These are phyloP conservation scores for Hydractinia echinata DNA, from an alignment of 30 jellyfish, hydroid and myxozoan genomes.

Conservation along the genomic window DNA sequence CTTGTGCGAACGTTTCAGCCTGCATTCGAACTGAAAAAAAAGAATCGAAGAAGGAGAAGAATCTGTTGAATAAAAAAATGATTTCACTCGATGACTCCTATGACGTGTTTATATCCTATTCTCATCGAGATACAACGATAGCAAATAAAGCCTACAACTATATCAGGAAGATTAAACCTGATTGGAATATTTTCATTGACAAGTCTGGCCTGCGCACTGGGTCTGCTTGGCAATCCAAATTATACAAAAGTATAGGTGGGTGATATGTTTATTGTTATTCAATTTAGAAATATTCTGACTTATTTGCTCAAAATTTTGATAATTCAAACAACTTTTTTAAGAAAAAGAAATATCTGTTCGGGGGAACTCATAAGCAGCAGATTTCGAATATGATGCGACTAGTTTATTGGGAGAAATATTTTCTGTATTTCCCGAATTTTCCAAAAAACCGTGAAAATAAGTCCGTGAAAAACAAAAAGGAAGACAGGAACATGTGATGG, in stretches of 20 bases:
- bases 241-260: constrained; percentile 72
- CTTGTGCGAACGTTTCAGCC: background rate
- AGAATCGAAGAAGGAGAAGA: background rate
- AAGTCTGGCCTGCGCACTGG: constrained; percentile 73
- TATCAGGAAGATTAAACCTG: constrained; percentile 38
- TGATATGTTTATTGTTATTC: no score
- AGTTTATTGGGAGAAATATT: no score
- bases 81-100: constrained; percentile 30
- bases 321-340: no score
- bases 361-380: no score
- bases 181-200: constrained; percentile 75
- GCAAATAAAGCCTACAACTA: constrained; percentile 38
- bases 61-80: background rate
- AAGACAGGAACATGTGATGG: no score
- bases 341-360: no score
- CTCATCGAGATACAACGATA: constrained; percentile 56
- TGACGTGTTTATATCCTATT: constrained; percentile 80
- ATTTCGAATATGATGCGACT: no score
- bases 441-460: no score
- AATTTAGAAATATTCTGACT: no score
- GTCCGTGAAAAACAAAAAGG: no score
- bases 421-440: no score
- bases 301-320: no score
- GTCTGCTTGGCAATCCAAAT: constrained; percentile 76
- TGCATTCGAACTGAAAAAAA: background rate